These are phyloP conservation scores for Heliconius himera DNA, from an alignment of 1,140 invertebrate species.

Conservation along the genomic window DNA sequence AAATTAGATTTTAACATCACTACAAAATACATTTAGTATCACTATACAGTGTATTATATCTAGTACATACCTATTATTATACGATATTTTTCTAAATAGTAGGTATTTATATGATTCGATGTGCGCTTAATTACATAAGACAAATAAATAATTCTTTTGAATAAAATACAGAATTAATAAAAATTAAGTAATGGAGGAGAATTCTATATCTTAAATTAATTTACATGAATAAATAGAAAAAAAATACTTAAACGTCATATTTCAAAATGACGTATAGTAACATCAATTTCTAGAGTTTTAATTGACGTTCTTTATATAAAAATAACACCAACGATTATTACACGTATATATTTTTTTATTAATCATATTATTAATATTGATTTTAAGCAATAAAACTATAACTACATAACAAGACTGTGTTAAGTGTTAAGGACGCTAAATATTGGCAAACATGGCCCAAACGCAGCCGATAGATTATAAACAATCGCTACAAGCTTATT, in stretches of 20 bases:
- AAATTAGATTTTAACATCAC: background rate
- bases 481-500: slow-evolving; percentile 22
- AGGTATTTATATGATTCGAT: slow-evolving; percentile 1
- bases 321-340: slow-evolving; percentile 9
- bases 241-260: background rate
- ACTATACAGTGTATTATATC: background rate
- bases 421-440: slow-evolving; percentile 24
- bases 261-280: background rate
- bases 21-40: slow-evolving; percentile 13
- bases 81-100: background rate
- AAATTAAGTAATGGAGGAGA: background rate
- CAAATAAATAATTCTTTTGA: background rate
- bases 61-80: background rate
- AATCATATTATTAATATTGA: slow-evolving; percentile 4
- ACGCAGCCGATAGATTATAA: slow-evolving; percentile 18
- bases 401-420: slow-evolving; percentile 25
- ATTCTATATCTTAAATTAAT: too few relatives aligned
- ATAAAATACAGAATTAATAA: background rate
- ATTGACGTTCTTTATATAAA: slow-evolving; percentile 10
- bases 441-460: slow-evolving; percentile 26
- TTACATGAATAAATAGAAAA: background rate
- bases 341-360: background rate
- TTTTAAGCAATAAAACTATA: slow-evolving; percentile 22
- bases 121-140: slow-evolving; percentile 3
- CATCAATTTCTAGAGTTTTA: slow-evolving; percentile 1